Evolutionary conservation across 2,797 vertebrate species (phyloP).

Genomic region (Austrolebias charrua): DNA sequence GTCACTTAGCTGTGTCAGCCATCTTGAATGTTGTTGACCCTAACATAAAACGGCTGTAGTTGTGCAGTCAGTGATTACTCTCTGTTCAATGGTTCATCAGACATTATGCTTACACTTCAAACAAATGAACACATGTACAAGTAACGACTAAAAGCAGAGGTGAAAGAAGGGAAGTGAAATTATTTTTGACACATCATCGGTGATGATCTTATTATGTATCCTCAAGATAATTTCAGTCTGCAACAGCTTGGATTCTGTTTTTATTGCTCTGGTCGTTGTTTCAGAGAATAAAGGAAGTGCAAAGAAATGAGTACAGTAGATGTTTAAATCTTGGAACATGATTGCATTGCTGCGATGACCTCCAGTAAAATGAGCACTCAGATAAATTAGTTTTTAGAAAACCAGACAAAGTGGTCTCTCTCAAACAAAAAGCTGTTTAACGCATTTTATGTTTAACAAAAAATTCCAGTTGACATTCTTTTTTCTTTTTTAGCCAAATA

Average conservation of each 20-base stretch:
- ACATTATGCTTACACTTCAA: too few relatives aligned
- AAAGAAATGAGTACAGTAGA: conserved; percentile 17
- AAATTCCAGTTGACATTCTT: neutral
- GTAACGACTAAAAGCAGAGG: too few relatives aligned
- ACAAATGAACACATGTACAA: too few relatives aligned
- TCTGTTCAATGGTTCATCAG: too few relatives aligned
- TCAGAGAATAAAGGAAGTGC: neutral
- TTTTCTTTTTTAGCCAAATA: neutral
- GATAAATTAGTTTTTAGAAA: neutral
- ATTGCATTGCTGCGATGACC: neutral
- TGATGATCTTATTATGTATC: neutral
- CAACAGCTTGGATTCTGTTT: conserved; percentile 19
- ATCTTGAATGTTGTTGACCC: too few relatives aligned
- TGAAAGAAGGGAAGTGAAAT: too few relatives aligned
- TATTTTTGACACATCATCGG: too few relatives aligned
- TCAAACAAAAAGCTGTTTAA: neutral
- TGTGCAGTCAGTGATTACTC: too few relatives aligned
- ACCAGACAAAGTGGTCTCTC: neutral
- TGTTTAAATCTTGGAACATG: conserved; percentile 22
- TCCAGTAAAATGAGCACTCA: conserved; percentile 10
- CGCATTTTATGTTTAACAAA: neutral
- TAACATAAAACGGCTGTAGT: too few relatives aligned
- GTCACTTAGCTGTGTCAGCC: too few relatives aligned
- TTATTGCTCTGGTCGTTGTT: conserved; percentile 1
- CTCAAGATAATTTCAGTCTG: conserved; percentile 33